Evolutionary conservation across 1,140 invertebrate species (phyloP), one percentile per base, ranked within the genome.

Genomic region (Mycetomoellerius zeteki): DNA sequence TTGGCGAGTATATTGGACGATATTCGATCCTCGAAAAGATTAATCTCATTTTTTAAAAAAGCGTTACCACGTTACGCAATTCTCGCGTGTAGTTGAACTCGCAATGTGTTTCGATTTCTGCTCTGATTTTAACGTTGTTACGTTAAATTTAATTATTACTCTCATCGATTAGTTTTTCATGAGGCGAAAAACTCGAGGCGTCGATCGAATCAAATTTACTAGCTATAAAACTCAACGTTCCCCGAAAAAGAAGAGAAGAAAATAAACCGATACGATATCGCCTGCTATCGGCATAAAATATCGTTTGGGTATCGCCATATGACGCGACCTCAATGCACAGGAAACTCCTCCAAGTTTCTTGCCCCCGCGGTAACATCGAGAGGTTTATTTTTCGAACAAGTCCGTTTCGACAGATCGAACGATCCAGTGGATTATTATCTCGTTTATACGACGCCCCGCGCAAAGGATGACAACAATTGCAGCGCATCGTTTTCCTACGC

Each of bases 21-120:
- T 84, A 75, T 75, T 84, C 69, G 80, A 84, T 84, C 69, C 56
- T 84, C 54, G 80, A 60, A 75, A 84, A 75, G 80, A 30, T 84
- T 62, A 84, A 84, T 75, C 56, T 73, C 69, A 75, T 62, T 75
- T 84, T 73, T 84, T 65, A 12, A 50, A 33, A 60, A 84, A 50
- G 69, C 80, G 69, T 58, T 30, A 43, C 54, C 69, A 21, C 37
- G 69, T 58, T 75, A 73, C 54, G 54, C 69, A 60, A 82, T 60
- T 73, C 52, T 16, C 67, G 58, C 37, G 24, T 43, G 10, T 19
- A 33, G 76, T 60, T 60, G 50, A 37, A 43, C 78, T 72, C 37
- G 27, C 52, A 47, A 19, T 21, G 80, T 16, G 12, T 56, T 47
- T 19, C 52, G 27, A 7, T 43, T 12, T 43, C 7, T 33, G 19